Conservation (phyloP, 2,797 vertebrate genomes). For the Ctenochaetus hawaiiensis region DNA sequence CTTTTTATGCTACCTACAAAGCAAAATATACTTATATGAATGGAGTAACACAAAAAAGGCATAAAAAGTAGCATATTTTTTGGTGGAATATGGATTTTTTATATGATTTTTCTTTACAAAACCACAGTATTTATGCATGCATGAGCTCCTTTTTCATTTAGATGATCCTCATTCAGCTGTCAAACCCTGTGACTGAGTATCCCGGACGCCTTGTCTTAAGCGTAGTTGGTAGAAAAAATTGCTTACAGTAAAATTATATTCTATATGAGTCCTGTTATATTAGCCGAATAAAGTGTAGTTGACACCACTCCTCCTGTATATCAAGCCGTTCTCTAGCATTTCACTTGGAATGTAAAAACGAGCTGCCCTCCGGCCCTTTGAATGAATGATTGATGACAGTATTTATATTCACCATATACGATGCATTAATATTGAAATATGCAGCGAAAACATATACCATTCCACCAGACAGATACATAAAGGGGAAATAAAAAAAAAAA, state of each 20-base stretch:
- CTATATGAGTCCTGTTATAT: constrained; percentile 9
- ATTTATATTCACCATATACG: constrained; percentile 1
- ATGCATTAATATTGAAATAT: constrained; percentile 24
- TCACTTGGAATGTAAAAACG: constrained; percentile 9
- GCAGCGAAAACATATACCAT: not conserved
- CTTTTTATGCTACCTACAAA: too few species aligned
- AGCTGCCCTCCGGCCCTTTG: not conserved
- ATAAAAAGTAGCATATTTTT: too few species aligned
- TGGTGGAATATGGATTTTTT: too few species aligned
- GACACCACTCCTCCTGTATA: constrained; percentile 16
- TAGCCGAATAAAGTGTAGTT: constrained; percentile 2
- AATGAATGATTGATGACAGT: constrained; percentile 32
- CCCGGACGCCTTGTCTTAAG: not conserved
- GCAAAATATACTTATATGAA: too few species aligned
- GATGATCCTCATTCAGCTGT: not conserved
- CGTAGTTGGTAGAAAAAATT: not conserved
- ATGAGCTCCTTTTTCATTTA: not conserved
- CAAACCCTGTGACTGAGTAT: not conserved
- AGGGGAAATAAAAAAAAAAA: not conserved
- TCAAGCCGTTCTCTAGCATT: constrained; percentile 15
- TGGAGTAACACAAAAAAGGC: too few species aligned
- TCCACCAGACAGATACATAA: not conserved
- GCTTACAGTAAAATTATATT: not conserved
- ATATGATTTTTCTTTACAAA: too few species aligned
- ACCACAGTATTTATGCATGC: not conserved